Evolutionary conservation across 2,113 vertebrate species (phyloP).

Genomic region (Rhombomys opimus): DNA sequence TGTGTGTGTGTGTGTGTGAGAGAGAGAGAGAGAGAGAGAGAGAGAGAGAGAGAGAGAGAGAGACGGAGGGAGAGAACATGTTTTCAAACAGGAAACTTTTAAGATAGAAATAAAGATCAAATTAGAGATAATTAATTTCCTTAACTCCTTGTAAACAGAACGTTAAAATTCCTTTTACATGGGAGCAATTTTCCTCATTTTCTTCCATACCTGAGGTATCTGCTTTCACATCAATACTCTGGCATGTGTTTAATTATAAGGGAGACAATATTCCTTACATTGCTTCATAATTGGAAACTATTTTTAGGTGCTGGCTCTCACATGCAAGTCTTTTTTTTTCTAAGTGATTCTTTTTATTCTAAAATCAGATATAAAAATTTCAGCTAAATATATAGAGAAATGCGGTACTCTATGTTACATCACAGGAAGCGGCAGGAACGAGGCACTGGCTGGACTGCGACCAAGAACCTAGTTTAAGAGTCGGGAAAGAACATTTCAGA

Average conservation of each 20-base stretch:
- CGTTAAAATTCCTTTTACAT: not conserved
- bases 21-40: too few relatives aligned
- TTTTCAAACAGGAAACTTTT: conserved; percentile 16
- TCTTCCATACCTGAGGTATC: not conserved
- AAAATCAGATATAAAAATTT: conserved; percentile 65
- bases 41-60: too few relatives aligned
- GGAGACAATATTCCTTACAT: conserved; percentile 53
- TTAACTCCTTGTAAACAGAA: not conserved
- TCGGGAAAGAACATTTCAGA: not conserved
- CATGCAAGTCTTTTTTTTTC: conserved; percentile 51
- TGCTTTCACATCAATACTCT: conserved; percentile 3
- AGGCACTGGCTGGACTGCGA: conserved; percentile 29
- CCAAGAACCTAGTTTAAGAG: conserved; percentile 39
- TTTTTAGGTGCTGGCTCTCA: conserved; percentile 73
- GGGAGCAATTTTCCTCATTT: not conserved
- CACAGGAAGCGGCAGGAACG: conserved; percentile 26
- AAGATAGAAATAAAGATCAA: conserved; percentile 17
- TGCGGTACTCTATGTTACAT: conserved; percentile 30
- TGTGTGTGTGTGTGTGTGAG: not conserved
- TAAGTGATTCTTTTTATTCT: conserved; percentile 61
- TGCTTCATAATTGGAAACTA: conserved; percentile 68
- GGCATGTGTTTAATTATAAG: conserved; percentile 61
- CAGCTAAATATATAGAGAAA: conserved; percentile 57
- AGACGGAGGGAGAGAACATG: too few relatives aligned
- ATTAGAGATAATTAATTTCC: not conserved